phyloP scores from a whole-genome alignment of 2,888 invertebrate genomes.

The Ophraella communa region DNA sequence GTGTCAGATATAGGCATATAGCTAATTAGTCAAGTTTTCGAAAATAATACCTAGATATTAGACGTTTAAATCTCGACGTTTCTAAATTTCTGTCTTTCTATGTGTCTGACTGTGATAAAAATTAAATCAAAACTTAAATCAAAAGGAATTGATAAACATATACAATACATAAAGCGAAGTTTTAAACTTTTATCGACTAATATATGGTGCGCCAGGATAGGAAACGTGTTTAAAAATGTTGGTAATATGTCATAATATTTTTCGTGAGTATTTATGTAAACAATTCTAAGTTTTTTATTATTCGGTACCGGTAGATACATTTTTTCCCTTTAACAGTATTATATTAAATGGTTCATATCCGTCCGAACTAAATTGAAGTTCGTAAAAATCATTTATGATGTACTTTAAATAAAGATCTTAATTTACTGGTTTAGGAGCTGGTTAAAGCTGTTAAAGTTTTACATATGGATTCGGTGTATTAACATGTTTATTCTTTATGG shows the following conservation, averaged over 20 bases:
- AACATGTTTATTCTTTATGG: too few species aligned
- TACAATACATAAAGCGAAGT: not conserved
- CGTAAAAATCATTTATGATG: too few species aligned
- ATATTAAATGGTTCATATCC: too few species aligned
- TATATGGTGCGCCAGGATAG: not conserved
- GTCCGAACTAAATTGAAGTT: too few species aligned
- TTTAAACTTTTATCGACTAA: not conserved
- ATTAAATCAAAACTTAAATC: conserved; percentile 8
- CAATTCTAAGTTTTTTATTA: not conserved
- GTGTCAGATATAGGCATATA: too few species aligned
- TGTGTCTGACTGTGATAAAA: not conserved
- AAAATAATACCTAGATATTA: not conserved
- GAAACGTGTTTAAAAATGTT: not conserved
- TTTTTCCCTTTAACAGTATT: too few species aligned
- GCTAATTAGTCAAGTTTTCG: not conserved
- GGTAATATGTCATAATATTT: not conserved
- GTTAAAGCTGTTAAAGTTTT: too few species aligned
- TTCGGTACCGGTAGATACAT: not conserved
- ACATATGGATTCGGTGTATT: too few species aligned
- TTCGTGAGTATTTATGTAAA: not conserved
- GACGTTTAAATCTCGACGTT: not conserved
- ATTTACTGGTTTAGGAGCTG: too few species aligned
- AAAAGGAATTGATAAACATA: not conserved
- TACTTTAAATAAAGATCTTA: too few species aligned
- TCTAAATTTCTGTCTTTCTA: conserved; percentile 1